Evolutionary conservation across 2,888 invertebrate species (phyloP).

Genomic region (Hymenopus coronatus): DNA sequence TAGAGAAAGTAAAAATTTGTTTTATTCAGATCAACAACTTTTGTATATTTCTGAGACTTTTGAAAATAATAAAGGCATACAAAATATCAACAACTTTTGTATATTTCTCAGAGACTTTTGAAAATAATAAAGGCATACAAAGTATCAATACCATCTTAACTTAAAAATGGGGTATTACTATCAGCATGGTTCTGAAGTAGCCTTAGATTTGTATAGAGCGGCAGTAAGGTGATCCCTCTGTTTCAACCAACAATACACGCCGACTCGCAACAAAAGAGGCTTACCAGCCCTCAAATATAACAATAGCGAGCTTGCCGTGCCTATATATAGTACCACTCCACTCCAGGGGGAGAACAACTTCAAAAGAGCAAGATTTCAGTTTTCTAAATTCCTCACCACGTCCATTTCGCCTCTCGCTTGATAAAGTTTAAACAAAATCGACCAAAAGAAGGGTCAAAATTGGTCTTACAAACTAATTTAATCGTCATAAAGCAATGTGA

Average conservation of each 20-base stretch:
- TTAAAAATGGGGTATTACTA: neutral
- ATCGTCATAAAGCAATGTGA: too few relatives aligned
- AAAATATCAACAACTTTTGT: neutral
- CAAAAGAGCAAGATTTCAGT: neutral
- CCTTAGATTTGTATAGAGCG: neutral
- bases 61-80: neutral
- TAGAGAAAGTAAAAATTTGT: too few relatives aligned
- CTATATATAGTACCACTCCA: neutral
- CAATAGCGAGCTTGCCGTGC: neutral
- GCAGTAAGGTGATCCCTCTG: neutral
- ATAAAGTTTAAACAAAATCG: too few relatives aligned
- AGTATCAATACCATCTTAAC: neutral
- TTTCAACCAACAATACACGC: neutral
- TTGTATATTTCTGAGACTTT: neutral
- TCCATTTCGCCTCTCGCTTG: neutral
- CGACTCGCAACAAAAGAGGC: neutral
- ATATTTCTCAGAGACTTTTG: neutral
- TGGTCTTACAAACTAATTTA: too few relatives aligned
- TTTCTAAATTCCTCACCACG: neutral
- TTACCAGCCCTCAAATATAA: neutral
- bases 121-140: neutral
- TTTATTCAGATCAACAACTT: neutral
- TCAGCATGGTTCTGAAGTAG: too few relatives aligned
- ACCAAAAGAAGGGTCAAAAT: too few relatives aligned
- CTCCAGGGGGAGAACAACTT: neutral